A percentile compares a stretch with the other conserved stretches of the same genome.
Evolutionary conservation across 2,888 invertebrate species (phyloP).

Genomic region (Cryptocephalus primarius): DNA sequence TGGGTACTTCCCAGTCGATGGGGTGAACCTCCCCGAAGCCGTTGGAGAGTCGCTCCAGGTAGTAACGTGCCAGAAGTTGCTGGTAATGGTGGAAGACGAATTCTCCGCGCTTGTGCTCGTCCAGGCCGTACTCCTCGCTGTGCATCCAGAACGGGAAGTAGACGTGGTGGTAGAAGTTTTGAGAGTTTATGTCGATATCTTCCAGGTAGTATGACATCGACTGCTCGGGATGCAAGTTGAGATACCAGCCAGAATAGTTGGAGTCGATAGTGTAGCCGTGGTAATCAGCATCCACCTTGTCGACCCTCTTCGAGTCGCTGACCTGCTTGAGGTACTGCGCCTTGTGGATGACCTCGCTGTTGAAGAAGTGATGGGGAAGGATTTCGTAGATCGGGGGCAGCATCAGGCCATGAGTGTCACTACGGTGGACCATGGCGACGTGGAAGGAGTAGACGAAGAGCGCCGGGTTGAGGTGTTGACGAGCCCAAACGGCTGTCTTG

Average conservation of each 20-base stretch:
- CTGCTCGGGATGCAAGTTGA: slow-evolving; percentile 44
- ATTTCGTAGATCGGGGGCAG: slow-evolving; percentile 64
- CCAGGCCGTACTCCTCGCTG: slow-evolving; percentile 35
- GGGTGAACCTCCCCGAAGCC: slow-evolving; percentile 54
- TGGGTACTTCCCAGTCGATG: slow-evolving; percentile 41
- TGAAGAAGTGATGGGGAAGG: slow-evolving; percentile 60
- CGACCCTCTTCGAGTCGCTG: slow-evolving; percentile 24
- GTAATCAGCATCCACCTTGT: slow-evolving; percentile 9
- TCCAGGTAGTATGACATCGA: slow-evolving; percentile 58
- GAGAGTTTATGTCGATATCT: slow-evolving; percentile 56
- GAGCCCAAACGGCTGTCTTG: slow-evolving; percentile 56
- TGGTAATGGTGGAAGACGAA: slow-evolving; percentile 54
- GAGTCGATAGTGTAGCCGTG: slow-evolving; percentile 45
- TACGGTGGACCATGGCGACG: slow-evolving; percentile 50
- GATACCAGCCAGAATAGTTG: slow-evolving; percentile 50
- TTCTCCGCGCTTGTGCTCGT: slow-evolving; percentile 53
- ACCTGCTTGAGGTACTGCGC: slow-evolving; percentile 52
- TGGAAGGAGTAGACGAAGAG: slow-evolving; percentile 56
- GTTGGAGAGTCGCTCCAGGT: slow-evolving; percentile 63
- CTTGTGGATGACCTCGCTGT: slow-evolving; percentile 53
- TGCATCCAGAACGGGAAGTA: slow-evolving; percentile 55
- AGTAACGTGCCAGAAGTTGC: slow-evolving; percentile 59
- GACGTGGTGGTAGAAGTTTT: slow-evolving; percentile 51
- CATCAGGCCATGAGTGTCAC: slow-evolving; percentile 51
- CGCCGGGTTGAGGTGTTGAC: slow-evolving; percentile 56